Percentiles rank a stretch among this genome's conserved stretches.
Evolutionary conservation across 2,797 vertebrate species (phyloP).

Genomic region (Hydrophis major): DNA sequence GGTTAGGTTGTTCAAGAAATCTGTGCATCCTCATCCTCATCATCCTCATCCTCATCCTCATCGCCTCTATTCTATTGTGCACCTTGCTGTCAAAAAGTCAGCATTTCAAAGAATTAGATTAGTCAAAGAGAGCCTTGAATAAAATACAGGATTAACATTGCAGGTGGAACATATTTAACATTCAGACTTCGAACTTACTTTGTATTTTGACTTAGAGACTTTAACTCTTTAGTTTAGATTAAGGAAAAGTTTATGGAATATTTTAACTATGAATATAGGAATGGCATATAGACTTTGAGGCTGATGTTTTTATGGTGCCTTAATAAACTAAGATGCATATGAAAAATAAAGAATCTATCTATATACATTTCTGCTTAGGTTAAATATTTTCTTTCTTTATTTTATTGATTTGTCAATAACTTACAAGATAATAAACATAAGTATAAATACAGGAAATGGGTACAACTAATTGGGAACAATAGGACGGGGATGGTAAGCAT

Average conservation of each 20-base stretch:
- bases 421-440: too few species aligned
- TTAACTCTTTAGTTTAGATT: conserved; percentile 3
- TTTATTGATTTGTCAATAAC: too few species aligned
- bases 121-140: background rate
- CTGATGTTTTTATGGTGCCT: background rate
- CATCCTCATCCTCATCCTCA: background rate
- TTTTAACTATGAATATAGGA: conserved; percentile 14
- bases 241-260: conserved; percentile 5
- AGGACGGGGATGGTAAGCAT: too few species aligned
- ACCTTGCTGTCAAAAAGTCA: background rate
- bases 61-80: background rate
- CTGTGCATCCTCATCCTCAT: background rate
- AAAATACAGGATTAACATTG: background rate
- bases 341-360: background rate
- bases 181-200: background rate
- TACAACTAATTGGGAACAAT: too few species aligned
- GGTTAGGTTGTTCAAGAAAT: background rate
- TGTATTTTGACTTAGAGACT: conserved; percentile 4
- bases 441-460: too few species aligned
- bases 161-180: rapidly evolving
- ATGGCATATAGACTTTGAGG: background rate
- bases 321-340: conserved; percentile 3
- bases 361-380: too few species aligned
- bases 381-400: too few species aligned
- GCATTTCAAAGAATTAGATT: background rate